Percentiles rank a stretch among this genome's conserved stretches.
phyloP scores from a whole-genome alignment of 2,113 vertebrate genomes.

The Syngnathus floridae region DNA sequence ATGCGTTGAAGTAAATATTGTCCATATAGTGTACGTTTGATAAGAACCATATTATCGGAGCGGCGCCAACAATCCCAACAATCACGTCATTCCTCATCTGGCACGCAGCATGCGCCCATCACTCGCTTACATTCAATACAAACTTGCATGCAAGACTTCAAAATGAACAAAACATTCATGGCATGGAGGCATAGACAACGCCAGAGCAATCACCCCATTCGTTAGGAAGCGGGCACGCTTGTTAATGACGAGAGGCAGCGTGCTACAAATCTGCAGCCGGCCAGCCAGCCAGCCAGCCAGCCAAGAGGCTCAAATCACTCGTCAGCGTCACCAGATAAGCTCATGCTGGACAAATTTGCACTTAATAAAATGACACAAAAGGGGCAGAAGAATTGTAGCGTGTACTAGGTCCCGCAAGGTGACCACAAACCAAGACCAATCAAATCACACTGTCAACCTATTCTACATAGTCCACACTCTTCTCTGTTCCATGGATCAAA shows the following conservation, averaged over 20 bases:
- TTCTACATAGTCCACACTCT: too few species aligned
- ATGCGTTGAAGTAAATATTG: too few species aligned
- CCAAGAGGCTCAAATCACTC: slow-evolving; percentile 14
- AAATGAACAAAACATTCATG: slow-evolving; percentile 8
- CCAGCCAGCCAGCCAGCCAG: neutral
- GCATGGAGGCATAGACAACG: slow-evolving; percentile 35
- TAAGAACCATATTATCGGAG: slow-evolving; percentile 20
- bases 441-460: too few species aligned
- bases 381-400: neutral
- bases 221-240: slow-evolving; percentile 11
- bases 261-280: slow-evolving; percentile 35
- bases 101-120: slow-evolving; percentile 10
- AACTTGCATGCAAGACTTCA: slow-evolving; percentile 42
- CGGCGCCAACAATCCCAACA: slow-evolving; percentile 38
- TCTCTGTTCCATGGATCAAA: too few species aligned
- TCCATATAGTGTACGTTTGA: slow-evolving; percentile 1
- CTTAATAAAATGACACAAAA: slow-evolving; percentile 18
- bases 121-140: slow-evolving; percentile 10
- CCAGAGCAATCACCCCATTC: slow-evolving; percentile 19
- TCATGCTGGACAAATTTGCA: slow-evolving; percentile 37
- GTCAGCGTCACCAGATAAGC: slow-evolving; percentile 3
- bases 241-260: slow-evolving; percentile 19
- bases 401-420: too few species aligned
- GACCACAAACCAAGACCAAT: too few species aligned
- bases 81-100: neutral